Evolutionary conservation across 2,113 vertebrate species (phyloP).

Genomic region (Capreolus pygargus): DNA sequence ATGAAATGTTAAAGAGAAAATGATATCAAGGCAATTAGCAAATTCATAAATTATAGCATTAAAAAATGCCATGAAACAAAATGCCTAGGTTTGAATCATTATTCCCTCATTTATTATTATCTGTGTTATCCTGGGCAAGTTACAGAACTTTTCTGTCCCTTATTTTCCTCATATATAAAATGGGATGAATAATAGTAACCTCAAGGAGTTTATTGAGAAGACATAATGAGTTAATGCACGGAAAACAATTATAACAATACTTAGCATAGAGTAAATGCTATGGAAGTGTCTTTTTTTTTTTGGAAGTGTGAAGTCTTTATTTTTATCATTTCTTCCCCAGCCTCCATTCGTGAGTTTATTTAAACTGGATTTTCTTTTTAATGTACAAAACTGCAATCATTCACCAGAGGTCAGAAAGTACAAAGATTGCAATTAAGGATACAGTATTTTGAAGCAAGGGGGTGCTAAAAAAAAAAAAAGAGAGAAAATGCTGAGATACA

Average conservation of each 20-base stretch:
- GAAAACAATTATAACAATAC: background rate
- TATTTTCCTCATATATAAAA: background rate
- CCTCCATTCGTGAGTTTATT: slow-evolving; percentile 1
- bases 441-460: background rate
- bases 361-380: background rate
- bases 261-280: background rate
- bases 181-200: background rate
- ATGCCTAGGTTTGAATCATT: background rate
- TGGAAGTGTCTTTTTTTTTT: background rate
- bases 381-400: background rate
- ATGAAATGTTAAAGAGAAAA: slow-evolving; percentile 38
- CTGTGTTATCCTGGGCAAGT: background rate
- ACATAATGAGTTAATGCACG: background rate
- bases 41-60: slow-evolving; percentile 22
- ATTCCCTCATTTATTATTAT: background rate
- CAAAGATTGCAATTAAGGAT: background rate
- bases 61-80: background rate
- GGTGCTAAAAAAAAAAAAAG: background rate
- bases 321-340: background rate
- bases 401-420: background rate
- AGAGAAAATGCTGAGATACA: slow-evolving; percentile 9
- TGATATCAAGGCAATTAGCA: background rate
- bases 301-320: background rate
- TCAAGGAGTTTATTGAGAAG: background rate
- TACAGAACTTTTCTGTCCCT: background rate